phyloP scores from a whole-genome alignment of 2,113 vertebrate species.

The Pycnonotus jocosus region DNA sequence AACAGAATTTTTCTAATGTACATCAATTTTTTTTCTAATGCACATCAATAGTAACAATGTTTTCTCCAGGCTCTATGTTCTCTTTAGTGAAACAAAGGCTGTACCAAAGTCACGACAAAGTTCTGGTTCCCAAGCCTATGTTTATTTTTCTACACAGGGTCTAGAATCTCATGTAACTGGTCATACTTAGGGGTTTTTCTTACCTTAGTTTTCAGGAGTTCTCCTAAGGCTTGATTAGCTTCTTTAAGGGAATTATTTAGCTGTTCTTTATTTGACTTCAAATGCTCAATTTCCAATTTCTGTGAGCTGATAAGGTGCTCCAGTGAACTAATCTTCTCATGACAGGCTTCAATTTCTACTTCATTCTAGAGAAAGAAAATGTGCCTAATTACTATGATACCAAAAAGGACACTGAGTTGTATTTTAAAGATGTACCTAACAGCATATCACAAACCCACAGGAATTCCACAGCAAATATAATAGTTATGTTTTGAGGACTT shows the following conservation, averaged over 20 bases:
- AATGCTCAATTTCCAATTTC: constrained; percentile 57
- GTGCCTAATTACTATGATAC: background rate
- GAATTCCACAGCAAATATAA: background rate
- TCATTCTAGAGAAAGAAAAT: constrained; percentile 54
- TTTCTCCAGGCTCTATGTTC: background rate
- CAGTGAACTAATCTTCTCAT: constrained; percentile 38
- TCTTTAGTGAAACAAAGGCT: background rate
- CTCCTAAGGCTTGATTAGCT: constrained; percentile 35
- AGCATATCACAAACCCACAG: background rate
- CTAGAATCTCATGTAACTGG: background rate
- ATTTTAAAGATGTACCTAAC: background rate
- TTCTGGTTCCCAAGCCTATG: background rate
- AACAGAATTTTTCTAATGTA: background rate
- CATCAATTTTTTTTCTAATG: background rate
- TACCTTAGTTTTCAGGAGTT: constrained; percentile 58
- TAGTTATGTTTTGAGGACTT: background rate
- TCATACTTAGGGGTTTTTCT: background rate
- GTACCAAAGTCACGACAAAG: background rate
- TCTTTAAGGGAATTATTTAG: constrained; percentile 55
- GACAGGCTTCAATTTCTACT: constrained; percentile 47
- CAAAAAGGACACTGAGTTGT: background rate
- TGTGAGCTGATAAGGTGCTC: constrained; percentile 54
- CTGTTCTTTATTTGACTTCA: constrained; percentile 63
- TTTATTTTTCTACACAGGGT: background rate
- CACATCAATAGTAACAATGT: background rate